Conservation (phyloP, 1,140 invertebrate species). For the Pissodes strobi region DNA sequence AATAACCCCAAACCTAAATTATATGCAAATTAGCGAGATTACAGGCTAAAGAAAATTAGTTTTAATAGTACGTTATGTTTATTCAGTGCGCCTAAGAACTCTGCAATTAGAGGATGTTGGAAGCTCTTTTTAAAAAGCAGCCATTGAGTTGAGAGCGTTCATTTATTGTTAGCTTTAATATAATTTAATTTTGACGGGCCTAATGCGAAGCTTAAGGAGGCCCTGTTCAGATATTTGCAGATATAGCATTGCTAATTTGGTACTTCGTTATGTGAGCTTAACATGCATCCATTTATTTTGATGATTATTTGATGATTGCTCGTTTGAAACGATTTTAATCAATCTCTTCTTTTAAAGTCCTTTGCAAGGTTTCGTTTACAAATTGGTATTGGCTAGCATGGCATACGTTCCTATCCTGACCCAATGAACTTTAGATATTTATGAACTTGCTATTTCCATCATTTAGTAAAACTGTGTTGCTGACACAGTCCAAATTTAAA, state of each 20-base stretch:
- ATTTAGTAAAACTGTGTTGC: too few relatives aligned
- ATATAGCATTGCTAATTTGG: background rate
- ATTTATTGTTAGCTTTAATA: slow-evolving; percentile 15
- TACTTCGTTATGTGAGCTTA: background rate
- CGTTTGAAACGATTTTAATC: background rate
- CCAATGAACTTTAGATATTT: too few relatives aligned
- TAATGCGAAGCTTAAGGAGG: background rate
- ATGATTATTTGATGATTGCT: slow-evolving; percentile 6
- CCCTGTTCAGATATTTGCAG: background rate
- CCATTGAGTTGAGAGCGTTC: slow-evolving; percentile 5
- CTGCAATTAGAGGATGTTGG: slow-evolving; percentile 12
- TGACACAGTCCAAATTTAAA: too few relatives aligned
- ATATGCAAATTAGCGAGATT: slow-evolving; percentile 6
- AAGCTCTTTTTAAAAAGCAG: slow-evolving; percentile 11
- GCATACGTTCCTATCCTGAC: too few relatives aligned
- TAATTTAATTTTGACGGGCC: slow-evolving; percentile 12
- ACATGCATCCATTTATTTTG: slow-evolving; percentile 3
- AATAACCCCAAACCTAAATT: slow-evolving; percentile 10
- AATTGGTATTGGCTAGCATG: too few relatives aligned
- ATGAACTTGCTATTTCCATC: too few relatives aligned
- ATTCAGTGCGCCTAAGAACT: slow-evolving; percentile 2
- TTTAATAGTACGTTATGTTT: slow-evolving; percentile 14
- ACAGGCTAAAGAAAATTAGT: background rate
- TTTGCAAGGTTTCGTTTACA: too few relatives aligned
- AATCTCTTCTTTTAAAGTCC: too few relatives aligned